phyloP scores from a whole-genome alignment of 2,888 invertebrate species.

The Biston betularia region DNA sequence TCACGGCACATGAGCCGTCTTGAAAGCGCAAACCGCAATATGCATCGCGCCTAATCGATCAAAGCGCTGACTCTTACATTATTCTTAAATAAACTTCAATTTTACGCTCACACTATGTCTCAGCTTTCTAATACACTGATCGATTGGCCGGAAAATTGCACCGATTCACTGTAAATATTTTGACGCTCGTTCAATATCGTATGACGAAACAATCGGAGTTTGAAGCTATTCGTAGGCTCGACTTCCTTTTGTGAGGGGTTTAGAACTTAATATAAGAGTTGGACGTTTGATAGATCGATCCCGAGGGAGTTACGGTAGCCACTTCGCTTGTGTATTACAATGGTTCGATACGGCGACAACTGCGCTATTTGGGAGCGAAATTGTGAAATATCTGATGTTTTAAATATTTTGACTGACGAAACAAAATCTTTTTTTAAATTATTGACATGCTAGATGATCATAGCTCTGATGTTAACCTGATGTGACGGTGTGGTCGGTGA shows the following conservation, averaged over 20 bases:
- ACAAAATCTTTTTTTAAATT: too few relatives aligned
- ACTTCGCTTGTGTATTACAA: constrained; percentile 55
- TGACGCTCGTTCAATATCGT: constrained; percentile 77
- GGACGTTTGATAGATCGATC: constrained; percentile 82
- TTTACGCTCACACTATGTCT: constrained; percentile 69
- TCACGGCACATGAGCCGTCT: constrained; percentile 31
- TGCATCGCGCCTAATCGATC: constrained; percentile 47
- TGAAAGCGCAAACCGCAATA: constrained; percentile 37
- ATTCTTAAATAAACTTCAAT: constrained; percentile 74
- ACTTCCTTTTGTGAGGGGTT: constrained; percentile 63
- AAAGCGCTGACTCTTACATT: constrained; percentile 43
- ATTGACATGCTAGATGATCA: too few relatives aligned
- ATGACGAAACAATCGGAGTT: constrained; percentile 79
- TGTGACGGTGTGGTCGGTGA: too few relatives aligned
- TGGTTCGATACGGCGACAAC: constrained; percentile 55
- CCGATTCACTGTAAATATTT: constrained; percentile 80
- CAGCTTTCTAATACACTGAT: constrained; percentile 72
- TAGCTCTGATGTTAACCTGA: too few relatives aligned
- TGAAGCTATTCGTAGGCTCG: constrained; percentile 53
- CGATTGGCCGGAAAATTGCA: constrained; percentile 80
- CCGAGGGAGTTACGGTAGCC: constrained; percentile 72
- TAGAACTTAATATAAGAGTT: constrained; percentile 70
- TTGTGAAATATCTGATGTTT: constrained; percentile 22
- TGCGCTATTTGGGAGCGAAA: constrained; percentile 54
- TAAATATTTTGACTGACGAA: neutral